Base-by-base conservation (phyloP, 1,140 invertebrate species). In the Temnothorax nylanderi region DNA sequence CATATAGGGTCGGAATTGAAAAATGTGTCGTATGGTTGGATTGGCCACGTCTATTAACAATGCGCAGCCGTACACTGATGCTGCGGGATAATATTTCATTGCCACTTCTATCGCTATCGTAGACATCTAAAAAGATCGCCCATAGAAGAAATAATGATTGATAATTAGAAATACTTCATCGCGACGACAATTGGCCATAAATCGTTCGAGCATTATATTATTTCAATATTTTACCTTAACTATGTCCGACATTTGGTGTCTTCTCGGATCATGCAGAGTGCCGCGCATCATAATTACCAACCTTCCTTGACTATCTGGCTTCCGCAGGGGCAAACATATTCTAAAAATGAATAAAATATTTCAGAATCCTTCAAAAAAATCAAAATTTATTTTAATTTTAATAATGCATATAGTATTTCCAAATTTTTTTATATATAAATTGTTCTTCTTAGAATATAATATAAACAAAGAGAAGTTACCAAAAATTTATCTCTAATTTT, bases 21-120 rank as follows among this genome's bases (percentile, higher is more conserved):
- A 0, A 60, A 60, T 13, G 0, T 60, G 58, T 4, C 4, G 1
- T 2, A 60, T 0, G 6, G 3, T 32, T n/a, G 13, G 6, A 32
- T 5, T 2, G 3, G 1, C 3, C 1, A 32, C 1, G 10, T 60
- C 11, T 6, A 13, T 1, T 0, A 32, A 60, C 0, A 60, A 0
- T 16, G 1, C 1, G 21, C 11, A 60, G 0, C 58, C 58, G 11
- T 60, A 60, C 8, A 60, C 4, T 0, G 58, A 60, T 60, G 21
- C 1, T 32, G 7, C 26, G 4, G 11, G 21, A 60, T 32, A 26
- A 16, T 32, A 6, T 5, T 16, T 60, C 13, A 60, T 91, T 8
- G 96, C 93, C 10, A 97, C 62, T 81, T 97, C 97, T 44, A 97
- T 80, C 51, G 96, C 92, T 96, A 97, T 96, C 90, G 96, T 95